Evolutionary conservation across 2,888 invertebrate species (phyloP), one percentile per base, ranked within the genome.

Genomic region (Pseudococcus longispinus): DNA sequence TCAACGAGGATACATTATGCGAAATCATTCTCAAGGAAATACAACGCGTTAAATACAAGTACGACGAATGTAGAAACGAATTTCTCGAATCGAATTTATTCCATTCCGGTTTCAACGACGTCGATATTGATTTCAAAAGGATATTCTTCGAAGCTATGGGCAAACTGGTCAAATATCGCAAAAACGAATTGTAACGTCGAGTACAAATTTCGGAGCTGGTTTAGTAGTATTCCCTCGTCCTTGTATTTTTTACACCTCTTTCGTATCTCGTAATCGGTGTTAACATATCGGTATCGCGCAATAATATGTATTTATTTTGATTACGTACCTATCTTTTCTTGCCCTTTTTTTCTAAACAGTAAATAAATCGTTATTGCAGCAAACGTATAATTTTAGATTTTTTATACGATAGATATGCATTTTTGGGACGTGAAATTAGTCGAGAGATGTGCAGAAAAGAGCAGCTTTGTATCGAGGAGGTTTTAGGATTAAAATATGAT

Each of bases 21-120:
- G 77, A 80, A 4, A 80, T 80, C 42, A 80, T 80, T 2, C 42
- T 80, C 26, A 80, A 80, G 77, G 77, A 80, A 42, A 80, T 80
- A 42, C 77, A 80, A 80, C 77, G 77, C 77, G 77, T 80, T 9
- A 80, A 80, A 11, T 80, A 80, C 77, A 80, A 80, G 23, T 80
- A 80, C 77, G 77, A 80, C 77, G 77, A 80, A 80, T 80, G 77
- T 32, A 18, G 77, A 80, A 80, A 80, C 42, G 77, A 80, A 80
- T 80, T 80, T 80, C 42, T 80, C 13, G 77, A 80, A 80, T 42
- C 37, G n/a, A 80, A 80, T 80, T 42, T 80, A 80, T 80, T 80
- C 20, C 77, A 80, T 42, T 80, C 77, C 42, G 77, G 77, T 32
- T 80, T 80, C 42, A 80, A 80, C 77, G 77, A 80, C 77, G 77